phyloP scores from a whole-genome alignment of 2,888 invertebrate genomes.

The Cerastoderma edule region DNA sequence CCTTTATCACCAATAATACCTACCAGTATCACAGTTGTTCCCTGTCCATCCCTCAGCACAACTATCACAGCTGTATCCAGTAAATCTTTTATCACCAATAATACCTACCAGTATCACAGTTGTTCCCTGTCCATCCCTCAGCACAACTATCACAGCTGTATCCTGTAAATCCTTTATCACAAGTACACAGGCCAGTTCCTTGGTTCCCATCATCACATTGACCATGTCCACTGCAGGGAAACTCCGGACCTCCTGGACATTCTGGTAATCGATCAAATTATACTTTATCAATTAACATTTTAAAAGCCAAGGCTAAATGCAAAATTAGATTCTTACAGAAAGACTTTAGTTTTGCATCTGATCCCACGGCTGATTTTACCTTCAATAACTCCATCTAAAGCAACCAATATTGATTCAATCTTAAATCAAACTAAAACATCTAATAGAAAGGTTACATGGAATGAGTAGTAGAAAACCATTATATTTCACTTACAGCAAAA shows the following conservation, averaged over 20 bases:
- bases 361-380: neutral
- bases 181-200: constrained; percentile 72
- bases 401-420: neutral
- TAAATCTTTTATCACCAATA: constrained; percentile 37
- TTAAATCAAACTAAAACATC: neutral
- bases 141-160: constrained; percentile 62
- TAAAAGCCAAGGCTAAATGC: neutral
- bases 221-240: constrained; percentile 72
- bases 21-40: constrained; percentile 24
- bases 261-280: constrained; percentile 53
- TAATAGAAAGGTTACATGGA: too few species aligned
- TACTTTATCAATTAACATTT: neutral
- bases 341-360: neutral
- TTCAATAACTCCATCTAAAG: neutral
- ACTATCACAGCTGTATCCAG: constrained; percentile 62
- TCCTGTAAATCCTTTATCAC: constrained; percentile 64
- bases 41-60: constrained; percentile 65
- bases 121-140: constrained; percentile 58
- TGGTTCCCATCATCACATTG: constrained; percentile 65
- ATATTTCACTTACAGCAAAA: too few species aligned
- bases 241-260: constrained; percentile 73
- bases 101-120: constrained; percentile 67
- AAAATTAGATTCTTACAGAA: neutral
- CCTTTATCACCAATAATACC: neutral
- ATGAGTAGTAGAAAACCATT: too few species aligned